Percentiles rank a stretch among this genome's conserved stretches.
Conservation (phyloP, 2,888 invertebrate genomes). For the Agrilus cyanescens region DNA sequence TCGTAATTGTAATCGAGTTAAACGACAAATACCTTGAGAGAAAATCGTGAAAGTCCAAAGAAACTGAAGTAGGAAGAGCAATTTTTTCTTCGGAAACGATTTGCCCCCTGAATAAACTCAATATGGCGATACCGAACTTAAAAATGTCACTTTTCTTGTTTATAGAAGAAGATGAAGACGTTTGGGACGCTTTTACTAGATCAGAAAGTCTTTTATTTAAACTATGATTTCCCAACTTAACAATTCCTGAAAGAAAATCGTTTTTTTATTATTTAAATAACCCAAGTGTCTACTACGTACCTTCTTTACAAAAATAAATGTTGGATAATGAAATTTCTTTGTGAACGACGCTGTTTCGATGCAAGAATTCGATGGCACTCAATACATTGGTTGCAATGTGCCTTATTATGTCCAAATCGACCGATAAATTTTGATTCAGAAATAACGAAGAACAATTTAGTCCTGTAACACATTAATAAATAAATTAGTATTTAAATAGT, state of each 20-base stretch:
- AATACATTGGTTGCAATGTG: constrained; percentile 61
- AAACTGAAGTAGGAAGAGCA: constrained; percentile 46
- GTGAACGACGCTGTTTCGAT: constrained; percentile 72
- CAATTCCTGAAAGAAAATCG: constrained; percentile 32
- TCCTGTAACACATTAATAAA: constrained; percentile 16
- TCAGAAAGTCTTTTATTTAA: constrained; percentile 56
- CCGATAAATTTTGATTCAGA: constrained; percentile 38
- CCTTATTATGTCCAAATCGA: constrained; percentile 45
- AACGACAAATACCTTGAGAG: not conserved
- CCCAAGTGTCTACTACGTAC: not conserved
- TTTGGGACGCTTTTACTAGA: constrained; percentile 29
- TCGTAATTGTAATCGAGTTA: not conserved
- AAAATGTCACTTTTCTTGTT: constrained; percentile 64
- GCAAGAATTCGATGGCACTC: constrained; percentile 64
- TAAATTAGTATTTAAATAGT: constrained; percentile 4
- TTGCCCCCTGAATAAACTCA: constrained; percentile 50
- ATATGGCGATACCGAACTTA: constrained; percentile 55
- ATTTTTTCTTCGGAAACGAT: constrained; percentile 38
- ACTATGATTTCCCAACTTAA: constrained; percentile 57
- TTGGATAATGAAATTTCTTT: constrained; percentile 66
- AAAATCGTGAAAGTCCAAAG: constrained; percentile 51
- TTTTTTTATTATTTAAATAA: not conserved
- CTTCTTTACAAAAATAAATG: constrained; percentile 44
- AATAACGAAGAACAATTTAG: constrained; percentile 36
- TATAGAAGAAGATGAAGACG: constrained; percentile 29